Percentiles rank a stretch among this genome's conserved stretches.
Conservation (phyloP, 2,888 invertebrate genomes). For the Ophion ellenae region DNA sequence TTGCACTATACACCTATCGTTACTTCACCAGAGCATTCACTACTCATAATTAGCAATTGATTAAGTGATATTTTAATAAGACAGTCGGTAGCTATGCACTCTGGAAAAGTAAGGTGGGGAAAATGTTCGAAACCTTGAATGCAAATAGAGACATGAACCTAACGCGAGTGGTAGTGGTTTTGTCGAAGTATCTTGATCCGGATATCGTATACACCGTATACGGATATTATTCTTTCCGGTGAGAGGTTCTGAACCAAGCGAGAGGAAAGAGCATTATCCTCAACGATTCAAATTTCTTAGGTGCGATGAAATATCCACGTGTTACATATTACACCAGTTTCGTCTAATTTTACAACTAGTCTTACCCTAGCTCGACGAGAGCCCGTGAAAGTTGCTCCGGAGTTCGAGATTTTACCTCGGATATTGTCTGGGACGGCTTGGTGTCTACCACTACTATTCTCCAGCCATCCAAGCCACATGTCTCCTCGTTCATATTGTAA, state of each 20-base stretch:
- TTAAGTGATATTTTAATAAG: neutral
- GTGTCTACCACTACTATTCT: neutral
- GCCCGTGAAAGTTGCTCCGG: conserved; percentile 58
- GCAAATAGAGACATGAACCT: neutral
- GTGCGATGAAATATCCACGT: conserved; percentile 53
- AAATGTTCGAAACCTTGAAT: conserved; percentile 38
- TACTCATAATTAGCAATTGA: neutral
- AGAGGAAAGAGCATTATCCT: conserved; percentile 24
- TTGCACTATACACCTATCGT: too few species aligned
- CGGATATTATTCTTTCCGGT: conserved; percentile 51
- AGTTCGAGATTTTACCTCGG: conserved; percentile 16
- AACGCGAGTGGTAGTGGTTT: neutral
- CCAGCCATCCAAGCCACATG: neutral
- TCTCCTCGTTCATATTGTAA: neutral
- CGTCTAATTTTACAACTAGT: conserved; percentile 61
- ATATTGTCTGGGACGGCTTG: conserved; percentile 12
- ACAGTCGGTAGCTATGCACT: neutral
- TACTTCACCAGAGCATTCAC: too few species aligned
- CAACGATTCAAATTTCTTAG: conserved; percentile 52
- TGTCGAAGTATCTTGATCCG: conserved; percentile 26
- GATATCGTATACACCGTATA: conserved; percentile 55
- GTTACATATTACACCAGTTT: conserved; percentile 56
- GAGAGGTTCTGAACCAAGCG: conserved; percentile 15
- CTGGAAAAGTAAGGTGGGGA: neutral
- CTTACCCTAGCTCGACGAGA: conserved; percentile 50